Conservation (phyloP, 2,888 invertebrate species). For the Epicampocera succincta region DNA sequence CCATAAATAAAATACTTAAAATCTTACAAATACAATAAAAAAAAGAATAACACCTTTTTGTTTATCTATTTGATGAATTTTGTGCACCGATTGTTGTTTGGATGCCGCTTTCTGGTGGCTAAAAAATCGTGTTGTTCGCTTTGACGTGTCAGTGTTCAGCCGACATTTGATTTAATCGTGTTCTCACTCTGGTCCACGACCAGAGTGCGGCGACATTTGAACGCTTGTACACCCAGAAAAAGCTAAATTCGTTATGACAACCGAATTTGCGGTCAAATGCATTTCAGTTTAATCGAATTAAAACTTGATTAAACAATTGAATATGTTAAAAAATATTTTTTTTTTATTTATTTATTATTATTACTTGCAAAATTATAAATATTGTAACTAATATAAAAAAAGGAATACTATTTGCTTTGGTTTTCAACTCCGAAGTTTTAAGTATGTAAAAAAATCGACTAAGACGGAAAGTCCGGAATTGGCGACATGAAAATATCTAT, state of each 20-base stretch:
- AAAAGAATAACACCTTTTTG: constrained; percentile 45
- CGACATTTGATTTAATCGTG: constrained; percentile 54
- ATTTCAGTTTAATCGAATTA: no score
- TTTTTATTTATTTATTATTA: no score
- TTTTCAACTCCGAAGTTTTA: no score
- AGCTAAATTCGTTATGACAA: not conserved
- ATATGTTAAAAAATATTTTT: no score
- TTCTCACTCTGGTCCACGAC: constrained; percentile 61
- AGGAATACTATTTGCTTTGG: no score
- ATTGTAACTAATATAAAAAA: no score
- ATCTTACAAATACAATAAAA: constrained; percentile 27
- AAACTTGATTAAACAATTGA: no score
- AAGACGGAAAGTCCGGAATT: no score
- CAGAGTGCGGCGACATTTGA: not conserved
- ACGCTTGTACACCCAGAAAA: not conserved
- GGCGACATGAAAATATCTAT: no score
- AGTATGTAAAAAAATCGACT: no score
- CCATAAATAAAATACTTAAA: constrained; percentile 25
- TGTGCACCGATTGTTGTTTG: not conserved
- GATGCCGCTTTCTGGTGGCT: constrained; percentile 21
- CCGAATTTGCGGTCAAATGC: no score
- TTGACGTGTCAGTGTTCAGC: constrained; percentile 41
- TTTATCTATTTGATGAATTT: constrained; percentile 17
- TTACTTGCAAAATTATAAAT: no score
- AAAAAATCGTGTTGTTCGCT: constrained; percentile 51